These are phyloP conservation scores for Onthophagus taurus DNA, from an alignment of 1,140 invertebrate species.

Conservation along the genomic window DNA sequence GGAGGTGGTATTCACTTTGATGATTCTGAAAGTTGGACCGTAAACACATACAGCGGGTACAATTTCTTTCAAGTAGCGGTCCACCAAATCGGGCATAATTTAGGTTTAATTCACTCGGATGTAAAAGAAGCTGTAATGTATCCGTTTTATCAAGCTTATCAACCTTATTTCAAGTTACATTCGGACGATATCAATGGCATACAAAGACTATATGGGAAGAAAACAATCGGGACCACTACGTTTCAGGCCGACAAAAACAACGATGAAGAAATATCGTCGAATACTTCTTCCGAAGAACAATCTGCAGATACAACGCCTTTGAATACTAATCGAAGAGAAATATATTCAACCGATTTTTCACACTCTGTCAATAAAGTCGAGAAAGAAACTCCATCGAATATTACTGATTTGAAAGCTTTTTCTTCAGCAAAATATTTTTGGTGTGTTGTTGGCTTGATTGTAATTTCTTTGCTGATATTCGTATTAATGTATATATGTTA, in stretches of 20 bases:
- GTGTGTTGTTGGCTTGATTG: too few relatives aligned
- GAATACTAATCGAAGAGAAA: constrained; percentile 9
- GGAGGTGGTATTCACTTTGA: constrained; percentile 6
- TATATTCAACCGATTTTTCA: constrained; percentile 11
- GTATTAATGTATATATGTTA: too few relatives aligned
- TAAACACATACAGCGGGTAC: not conserved
- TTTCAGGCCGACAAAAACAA: too few relatives aligned
- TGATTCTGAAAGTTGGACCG: constrained; percentile 6
- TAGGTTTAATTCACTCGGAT: constrained; percentile 80
- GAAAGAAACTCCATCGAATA: too few relatives aligned
- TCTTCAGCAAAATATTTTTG: too few relatives aligned
- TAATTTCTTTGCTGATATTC: too few relatives aligned
- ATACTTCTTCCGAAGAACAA: constrained; percentile 13
- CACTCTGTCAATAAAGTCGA: too few relatives aligned
- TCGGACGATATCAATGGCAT: constrained; percentile 71
- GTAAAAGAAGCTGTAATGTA: constrained; percentile 78
- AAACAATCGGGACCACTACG: too few relatives aligned
- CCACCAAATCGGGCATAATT: constrained; percentile 87
- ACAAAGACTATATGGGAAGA: constrained; percentile 6
- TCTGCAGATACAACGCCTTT: constrained; percentile 6
- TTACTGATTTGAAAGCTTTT: too few relatives aligned
- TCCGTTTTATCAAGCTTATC: constrained; percentile 55
- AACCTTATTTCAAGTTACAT: constrained; percentile 65
- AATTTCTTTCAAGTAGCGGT: constrained; percentile 54
- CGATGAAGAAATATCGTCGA: too few relatives aligned